Percentiles rank a stretch among this genome's conserved stretches.
These are phyloP conservation scores for Diorhabda carinulata DNA, from an alignment of 1,140 invertebrate species.

Conservation along the genomic window DNA sequence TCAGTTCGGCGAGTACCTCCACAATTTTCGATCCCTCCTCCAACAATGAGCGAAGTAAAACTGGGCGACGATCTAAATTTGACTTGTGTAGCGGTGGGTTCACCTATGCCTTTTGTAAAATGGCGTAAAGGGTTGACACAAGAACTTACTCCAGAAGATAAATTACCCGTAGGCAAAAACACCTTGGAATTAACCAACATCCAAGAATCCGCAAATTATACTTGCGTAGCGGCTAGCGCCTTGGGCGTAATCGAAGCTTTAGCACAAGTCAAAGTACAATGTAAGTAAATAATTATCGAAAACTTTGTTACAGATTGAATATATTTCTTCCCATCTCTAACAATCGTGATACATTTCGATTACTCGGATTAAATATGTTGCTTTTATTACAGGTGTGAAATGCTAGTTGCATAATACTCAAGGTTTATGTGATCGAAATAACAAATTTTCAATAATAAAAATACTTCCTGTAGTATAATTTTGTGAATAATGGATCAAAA, in stretches of 20 bases:
- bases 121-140: slow-evolving; percentile 83
- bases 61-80: slow-evolving; percentile 85
- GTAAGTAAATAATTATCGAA: slow-evolving; percentile 57
- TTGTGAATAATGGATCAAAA: too few relatives aligned
- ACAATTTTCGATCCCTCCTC: slow-evolving; percentile 88
- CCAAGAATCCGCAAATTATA: slow-evolving; percentile 91
- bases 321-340: too few relatives aligned
- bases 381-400: too few relatives aligned
- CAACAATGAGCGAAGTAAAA: slow-evolving; percentile 80
- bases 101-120: slow-evolving; percentile 95
- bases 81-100: slow-evolving; percentile 93
- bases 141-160: slow-evolving; percentile 81
- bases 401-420: too few relatives aligned
- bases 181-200: slow-evolving; percentile 82
- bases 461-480: too few relatives aligned
- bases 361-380: too few relatives aligned
- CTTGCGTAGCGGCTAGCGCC: slow-evolving; percentile 91
- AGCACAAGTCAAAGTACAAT: slow-evolving; percentile 90
- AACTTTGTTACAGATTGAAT: too few relatives aligned
- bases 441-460: too few relatives aligned
- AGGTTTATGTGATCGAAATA: too few relatives aligned
- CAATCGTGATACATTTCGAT: too few relatives aligned
- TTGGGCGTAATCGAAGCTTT: slow-evolving; percentile 85
- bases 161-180: slow-evolving; percentile 80
- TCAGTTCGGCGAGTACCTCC: slow-evolving; percentile 89